Conservation (phyloP, 1,140 invertebrate species). For the Zaprionus nigranus region DNA sequence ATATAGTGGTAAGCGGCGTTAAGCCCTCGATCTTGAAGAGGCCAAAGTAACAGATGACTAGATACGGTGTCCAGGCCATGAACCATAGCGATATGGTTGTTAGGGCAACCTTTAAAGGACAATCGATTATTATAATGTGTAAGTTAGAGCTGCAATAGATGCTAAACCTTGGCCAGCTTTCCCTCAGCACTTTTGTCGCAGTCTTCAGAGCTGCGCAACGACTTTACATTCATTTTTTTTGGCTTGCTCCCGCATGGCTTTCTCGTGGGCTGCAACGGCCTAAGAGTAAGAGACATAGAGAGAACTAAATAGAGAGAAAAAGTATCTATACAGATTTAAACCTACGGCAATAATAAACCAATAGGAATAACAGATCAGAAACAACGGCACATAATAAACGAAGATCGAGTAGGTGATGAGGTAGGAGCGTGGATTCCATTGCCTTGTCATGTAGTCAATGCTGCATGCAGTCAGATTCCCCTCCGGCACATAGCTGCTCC, state of each 20-base stretch:
- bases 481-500: slow-evolving; percentile 92
- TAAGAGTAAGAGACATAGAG: background rate
- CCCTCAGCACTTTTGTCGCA: slow-evolving; percentile 89
- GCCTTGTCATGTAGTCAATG: slow-evolving; percentile 91
- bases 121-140: background rate
- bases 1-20: slow-evolving; percentile 90
- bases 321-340: background rate
- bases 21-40: slow-evolving; percentile 89
- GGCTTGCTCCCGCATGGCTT: slow-evolving; percentile 92
- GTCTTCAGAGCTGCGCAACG: slow-evolving; percentile 88
- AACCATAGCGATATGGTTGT: slow-evolving; percentile 94
- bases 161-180: slow-evolving; percentile 88
- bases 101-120: slow-evolving; percentile 87
- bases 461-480: slow-evolving; percentile 94
- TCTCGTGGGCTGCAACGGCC: slow-evolving; percentile 92
- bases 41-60: slow-evolving; percentile 92
- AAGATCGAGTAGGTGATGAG: slow-evolving; percentile 89
- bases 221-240: slow-evolving; percentile 94
- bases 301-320: background rate
- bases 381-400: slow-evolving; percentile 89
- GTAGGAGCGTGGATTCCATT: slow-evolving; percentile 88
- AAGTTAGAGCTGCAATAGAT: background rate
- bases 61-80: slow-evolving; percentile 93
- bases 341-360: slow-evolving; percentile 90
- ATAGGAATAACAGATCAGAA: slow-evolving; percentile 91